Evolutionary conservation across 2,797 vertebrate species (phyloP).

Genomic region (Spinus pinus): DNA sequence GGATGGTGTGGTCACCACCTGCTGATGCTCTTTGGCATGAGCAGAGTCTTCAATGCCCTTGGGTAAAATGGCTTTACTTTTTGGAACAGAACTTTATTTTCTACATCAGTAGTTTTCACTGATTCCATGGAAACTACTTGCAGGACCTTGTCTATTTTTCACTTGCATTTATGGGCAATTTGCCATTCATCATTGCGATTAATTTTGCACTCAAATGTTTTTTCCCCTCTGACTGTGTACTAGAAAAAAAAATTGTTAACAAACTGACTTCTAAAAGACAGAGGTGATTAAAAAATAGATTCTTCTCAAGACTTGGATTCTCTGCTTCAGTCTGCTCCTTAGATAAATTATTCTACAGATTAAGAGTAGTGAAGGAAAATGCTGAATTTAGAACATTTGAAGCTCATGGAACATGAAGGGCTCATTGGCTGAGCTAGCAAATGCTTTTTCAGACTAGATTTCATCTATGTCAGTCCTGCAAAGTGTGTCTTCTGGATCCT

Average conservation of each 20-base stretch:
- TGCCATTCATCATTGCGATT: not conserved
- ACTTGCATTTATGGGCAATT: not conserved
- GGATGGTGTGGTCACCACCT: not conserved
- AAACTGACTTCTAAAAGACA: not conserved
- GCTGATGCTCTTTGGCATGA: not conserved
- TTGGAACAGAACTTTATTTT: not conserved
- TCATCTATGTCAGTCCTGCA: not conserved
- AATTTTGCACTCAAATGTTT: not conserved
- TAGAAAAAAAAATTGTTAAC: not conserved
- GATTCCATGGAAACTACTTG: conserved; percentile 28
- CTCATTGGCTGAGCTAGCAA: not conserved
- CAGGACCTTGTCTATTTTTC: not conserved
- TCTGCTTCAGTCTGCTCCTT: not conserved
- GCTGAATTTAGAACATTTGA: not conserved
- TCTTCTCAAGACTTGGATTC: not conserved
- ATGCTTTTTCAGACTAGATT: not conserved
- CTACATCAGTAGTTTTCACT: not conserved
- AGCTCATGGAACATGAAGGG: not conserved
- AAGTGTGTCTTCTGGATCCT: not conserved
- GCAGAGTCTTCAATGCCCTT: not conserved
- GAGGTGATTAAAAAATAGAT: not conserved
- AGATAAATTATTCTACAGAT: not conserved
- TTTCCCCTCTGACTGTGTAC: not conserved
- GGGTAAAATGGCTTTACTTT: conserved; percentile 2
- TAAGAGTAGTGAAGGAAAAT: not conserved